Conservation (phyloP, 2,888 invertebrate genomes). For the Neoascia interrupta region DNA sequence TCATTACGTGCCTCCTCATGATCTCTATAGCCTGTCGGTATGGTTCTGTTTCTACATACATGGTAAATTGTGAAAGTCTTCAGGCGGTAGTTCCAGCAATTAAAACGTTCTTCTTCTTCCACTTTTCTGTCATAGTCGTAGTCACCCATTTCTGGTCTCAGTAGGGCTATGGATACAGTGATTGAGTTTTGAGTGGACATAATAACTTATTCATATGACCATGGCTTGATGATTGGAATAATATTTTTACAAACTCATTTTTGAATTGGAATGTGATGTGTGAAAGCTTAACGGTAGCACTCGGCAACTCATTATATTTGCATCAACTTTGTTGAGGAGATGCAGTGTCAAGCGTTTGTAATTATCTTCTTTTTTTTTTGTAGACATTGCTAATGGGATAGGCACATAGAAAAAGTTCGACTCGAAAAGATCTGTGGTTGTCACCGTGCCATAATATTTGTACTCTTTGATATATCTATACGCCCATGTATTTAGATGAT, state of each 20-base stretch:
- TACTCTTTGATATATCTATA: too few relatives aligned
- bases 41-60: too few relatives aligned
- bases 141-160: neutral
- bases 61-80: constrained; percentile 50
- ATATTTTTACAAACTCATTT: neutral
- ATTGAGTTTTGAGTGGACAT: constrained; percentile 21
- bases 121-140: neutral
- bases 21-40: too few relatives aligned
- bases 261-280: neutral
- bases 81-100: neutral
- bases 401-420: too few relatives aligned
- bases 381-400: too few relatives aligned
- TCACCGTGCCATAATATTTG: too few relatives aligned
- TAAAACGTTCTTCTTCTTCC: constrained; percentile 1
- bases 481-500: too few relatives aligned
- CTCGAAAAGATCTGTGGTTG: too few relatives aligned
- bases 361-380: neutral
- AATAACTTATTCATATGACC: constrained; percentile 24
- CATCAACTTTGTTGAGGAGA: neutral
- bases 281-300: constrained; percentile 28
- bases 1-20: constrained; percentile 6
- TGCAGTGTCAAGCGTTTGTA: neutral
- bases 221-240: neutral
- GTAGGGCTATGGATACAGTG: neutral
- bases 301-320: constrained; percentile 9